Conservation (phyloP, 92 coral and sea anemone genomes). For the Porites divaricata region DNA sequence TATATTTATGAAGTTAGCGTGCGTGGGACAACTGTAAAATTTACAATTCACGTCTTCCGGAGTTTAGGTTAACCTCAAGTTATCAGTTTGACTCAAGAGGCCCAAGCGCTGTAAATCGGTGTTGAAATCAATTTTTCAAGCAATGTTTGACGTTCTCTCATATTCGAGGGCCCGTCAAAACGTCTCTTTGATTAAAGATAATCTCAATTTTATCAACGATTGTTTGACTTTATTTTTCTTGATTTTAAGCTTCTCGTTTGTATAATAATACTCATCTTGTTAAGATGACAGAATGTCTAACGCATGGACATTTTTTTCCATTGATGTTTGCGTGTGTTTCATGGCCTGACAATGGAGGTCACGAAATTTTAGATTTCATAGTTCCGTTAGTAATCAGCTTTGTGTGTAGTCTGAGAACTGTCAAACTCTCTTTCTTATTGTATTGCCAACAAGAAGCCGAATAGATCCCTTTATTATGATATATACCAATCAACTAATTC, state of each 20-base stretch:
- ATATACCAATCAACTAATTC: not conserved
- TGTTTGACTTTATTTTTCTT: not conserved
- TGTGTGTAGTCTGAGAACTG: not conserved
- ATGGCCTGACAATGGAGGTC: conserved; percentile 5
- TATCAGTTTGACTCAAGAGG: not conserved
- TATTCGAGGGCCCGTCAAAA: not conserved
- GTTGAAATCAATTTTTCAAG: conserved; percentile 16
- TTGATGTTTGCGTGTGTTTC: conserved; percentile 10
- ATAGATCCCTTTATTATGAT: not conserved
- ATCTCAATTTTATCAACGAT: not conserved
- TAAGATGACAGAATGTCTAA: not conserved
- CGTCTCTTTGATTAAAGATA: not conserved
- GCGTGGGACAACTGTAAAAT: not conserved
- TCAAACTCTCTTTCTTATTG: not conserved
- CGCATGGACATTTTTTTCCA: not conserved
- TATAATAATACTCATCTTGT: not conserved
- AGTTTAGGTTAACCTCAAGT: not conserved
- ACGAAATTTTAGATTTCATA: not conserved
- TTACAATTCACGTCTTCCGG: conserved; percentile 2
- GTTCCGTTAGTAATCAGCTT: conserved; percentile 21
- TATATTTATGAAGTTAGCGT: not conserved
- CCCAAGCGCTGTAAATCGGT: conserved; percentile 4
- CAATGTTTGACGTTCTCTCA: not conserved
- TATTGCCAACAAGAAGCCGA: not conserved
- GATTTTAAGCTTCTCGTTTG: not conserved